Base-by-base conservation (phyloP, 2,113 vertebrate genomes). In the Ailurus styani region DNA sequence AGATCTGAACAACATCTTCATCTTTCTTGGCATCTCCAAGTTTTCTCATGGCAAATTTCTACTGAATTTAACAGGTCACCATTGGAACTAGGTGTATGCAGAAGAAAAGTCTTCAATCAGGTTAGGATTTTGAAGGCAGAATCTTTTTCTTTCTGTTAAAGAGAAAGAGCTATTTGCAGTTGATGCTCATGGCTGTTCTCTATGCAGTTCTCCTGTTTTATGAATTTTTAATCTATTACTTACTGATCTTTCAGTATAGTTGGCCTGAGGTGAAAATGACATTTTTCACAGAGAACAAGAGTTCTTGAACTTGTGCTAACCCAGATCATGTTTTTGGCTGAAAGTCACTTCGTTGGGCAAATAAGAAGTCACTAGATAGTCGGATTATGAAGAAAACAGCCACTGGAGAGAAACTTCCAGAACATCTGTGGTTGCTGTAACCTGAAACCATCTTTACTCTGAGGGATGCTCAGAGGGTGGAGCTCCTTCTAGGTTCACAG, bases 401-500 rank as follows among this genome's bases (percentile, higher is more conserved):
- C 99, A 98, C 99, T 99, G 99, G 99, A 99, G 98, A 99, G 99
- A 90, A 99, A 98, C 57, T 99, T 99, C 97, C 99, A 99, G 98
- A 99, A 99, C 77, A 99, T 99, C 0, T 85, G 66, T 99, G 98
- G 99, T 98, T 99, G 37, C 98, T 99, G 92, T 99, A 98, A 93
- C 99, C 99, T 77, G 99, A 99, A 97, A 96, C 99, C 55, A 99
- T 99, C 81, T 99, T 99, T 96, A 99, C 99, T 98, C 97, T 99
- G 93, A 99, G 99, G 93, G 99, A 99, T 54, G 95, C 99, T 99
- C 99, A 97, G 99, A 99, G 98, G 99, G 97, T 99, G 99, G 99
- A 99, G 99, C 98, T 99, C 98, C 62, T 3, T 66, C 64, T 98
- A 99, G 98, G 99, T 10, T 99, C 99, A 98, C 98, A 83, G 98